Evolutionary conservation across 2,888 invertebrate species (phyloP), one percentile per base, ranked within the genome.

Genomic region (Oegoconia quadripuncta): DNA sequence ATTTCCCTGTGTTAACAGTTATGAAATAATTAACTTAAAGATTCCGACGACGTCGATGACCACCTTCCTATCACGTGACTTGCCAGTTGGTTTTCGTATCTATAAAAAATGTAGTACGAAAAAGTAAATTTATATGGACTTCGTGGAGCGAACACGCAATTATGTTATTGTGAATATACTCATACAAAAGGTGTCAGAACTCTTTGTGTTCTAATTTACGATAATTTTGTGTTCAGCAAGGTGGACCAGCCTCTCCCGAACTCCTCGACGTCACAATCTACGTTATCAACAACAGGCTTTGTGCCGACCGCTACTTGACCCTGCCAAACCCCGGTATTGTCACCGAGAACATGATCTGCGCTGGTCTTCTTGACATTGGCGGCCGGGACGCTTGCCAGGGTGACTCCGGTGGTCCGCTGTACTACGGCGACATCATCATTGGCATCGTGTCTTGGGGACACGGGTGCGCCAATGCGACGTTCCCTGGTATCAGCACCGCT

Each of bases 321-420:
- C 26, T 55, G 6, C 34, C 43, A 0, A 22, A 36, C 3, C 44
- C 55, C 3, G 33, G 41, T 0, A n/a, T 34, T 9, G 50, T 67
- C 20, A 69, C 68, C 3, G 36, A 46, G 3, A 65, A 62, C 46
- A 74, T 73, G 74, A 50, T 76, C 44, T 77, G 76, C 47, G 64
- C 66, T 15, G 56, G 55, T 14, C 20, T 50, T 15, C 29, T 42
- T 1, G 64, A 64, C n/a, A 35, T 42, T 0, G 32, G 50, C 2
- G 66, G 65, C 7, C 44, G 47, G 8, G 44, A 44, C 30, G 38
- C 44, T 14, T 44, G 44, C 33, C 33, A 41, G 30, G 44, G 41
- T 7, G 89, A 89, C 60, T 78, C 82, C 30, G 89, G 89, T 2
- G 89, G 89, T 22, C 88, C 89, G 14, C 52, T 89, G 39, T 78